A percentile compares a stretch with the other conserved stretches of the same genome.
Evolutionary conservation across 2,113 vertebrate genomes (phyloP).

Genomic region (cat (Felis catus)): DNA sequence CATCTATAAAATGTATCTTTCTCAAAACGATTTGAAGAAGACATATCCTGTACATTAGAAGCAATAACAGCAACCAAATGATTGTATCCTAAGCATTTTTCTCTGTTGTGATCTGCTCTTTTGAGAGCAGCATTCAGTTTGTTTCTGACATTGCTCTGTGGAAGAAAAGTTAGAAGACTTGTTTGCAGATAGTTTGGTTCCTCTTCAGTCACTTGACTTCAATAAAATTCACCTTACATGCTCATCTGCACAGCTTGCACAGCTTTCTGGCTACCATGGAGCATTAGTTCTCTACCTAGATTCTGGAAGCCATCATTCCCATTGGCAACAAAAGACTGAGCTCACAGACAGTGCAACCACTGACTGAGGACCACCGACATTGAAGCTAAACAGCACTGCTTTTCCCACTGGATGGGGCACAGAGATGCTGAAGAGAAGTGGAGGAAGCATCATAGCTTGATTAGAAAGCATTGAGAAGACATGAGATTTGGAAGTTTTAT

Average conservation of each 20-base stretch:
- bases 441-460: neutral
- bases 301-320: constrained; percentile 42
- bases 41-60: neutral
- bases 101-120: neutral
- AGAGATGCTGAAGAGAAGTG: neutral
- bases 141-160: neutral
- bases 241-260: neutral
- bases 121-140: neutral
- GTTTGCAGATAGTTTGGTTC: constrained; percentile 16
- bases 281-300: constrained; percentile 57
- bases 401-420: neutral
- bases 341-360: neutral
- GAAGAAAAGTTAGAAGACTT: constrained; percentile 44
- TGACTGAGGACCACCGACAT: neutral
- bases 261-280: constrained; percentile 8
- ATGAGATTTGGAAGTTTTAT: neutral
- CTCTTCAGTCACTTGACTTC: constrained; percentile 52
- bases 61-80: neutral
- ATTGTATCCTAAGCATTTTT: neutral
- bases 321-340: constrained; percentile 51
- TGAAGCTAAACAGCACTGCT: neutral
- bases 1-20: neutral
- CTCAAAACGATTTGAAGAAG: neutral
- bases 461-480: neutral
- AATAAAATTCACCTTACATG: constrained; percentile 22